A percentile compares a stretch with the other conserved stretches of the same genome.
These are phyloP conservation scores for Tragulus kanchil DNA, from an alignment of 2,113 vertebrate species.

Conservation along the genomic window DNA sequence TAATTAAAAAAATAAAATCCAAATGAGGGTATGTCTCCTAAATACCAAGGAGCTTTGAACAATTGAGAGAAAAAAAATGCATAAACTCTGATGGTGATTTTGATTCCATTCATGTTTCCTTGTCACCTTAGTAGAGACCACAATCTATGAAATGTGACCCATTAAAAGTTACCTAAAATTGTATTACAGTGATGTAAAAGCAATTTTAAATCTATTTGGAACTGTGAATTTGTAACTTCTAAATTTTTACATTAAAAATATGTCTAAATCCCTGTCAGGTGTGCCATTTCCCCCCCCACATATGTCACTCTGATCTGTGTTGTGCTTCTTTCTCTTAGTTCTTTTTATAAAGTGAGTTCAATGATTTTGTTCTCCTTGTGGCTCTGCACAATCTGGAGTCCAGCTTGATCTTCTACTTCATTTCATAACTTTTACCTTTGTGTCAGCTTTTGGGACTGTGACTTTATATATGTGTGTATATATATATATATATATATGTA, in stretches of 20 bases:
- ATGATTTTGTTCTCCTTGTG: background rate
- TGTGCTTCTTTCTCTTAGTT: background rate
- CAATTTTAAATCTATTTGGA: constrained; percentile 9
- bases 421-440: background rate
- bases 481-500: background rate
- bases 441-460: background rate
- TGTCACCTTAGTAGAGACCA: background rate
- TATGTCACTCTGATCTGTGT: background rate
- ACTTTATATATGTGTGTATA: background rate
- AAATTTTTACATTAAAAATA: constrained; percentile 7
- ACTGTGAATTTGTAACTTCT: background rate
- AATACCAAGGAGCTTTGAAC: background rate
- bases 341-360: background rate
- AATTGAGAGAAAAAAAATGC: background rate
- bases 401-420: background rate
- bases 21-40: constrained; percentile 1
- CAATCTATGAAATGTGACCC: background rate
- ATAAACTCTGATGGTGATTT: background rate
- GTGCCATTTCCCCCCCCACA: accelerated
- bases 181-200: background rate
- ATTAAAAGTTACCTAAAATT: background rate
- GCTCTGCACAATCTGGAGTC: background rate
- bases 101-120: constrained; percentile 9
- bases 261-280: background rate
- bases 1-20: constrained; percentile 35